Percentiles rank a stretch among this genome's conserved stretches.
phyloP scores from a whole-genome alignment of 2,888 invertebrate species.

The Dendrolimus pini region DNA sequence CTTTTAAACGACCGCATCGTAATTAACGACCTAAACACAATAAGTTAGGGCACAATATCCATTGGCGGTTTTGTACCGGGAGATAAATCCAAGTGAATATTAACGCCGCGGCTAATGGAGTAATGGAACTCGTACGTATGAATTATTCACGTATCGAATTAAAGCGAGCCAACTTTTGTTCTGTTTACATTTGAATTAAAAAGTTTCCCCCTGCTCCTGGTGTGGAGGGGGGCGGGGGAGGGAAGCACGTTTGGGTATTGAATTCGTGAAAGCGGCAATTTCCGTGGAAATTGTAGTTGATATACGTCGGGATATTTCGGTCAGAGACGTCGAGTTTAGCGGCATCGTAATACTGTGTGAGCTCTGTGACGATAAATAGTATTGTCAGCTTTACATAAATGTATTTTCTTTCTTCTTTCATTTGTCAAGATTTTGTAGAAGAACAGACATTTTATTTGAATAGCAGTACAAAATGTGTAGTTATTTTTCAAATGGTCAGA shows the following conservation, averaged over 20 bases:
- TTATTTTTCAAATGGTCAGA: too few species aligned
- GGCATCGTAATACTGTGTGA: too few species aligned
- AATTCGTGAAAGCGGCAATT: conserved; percentile 27
- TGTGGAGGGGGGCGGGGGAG: not conserved
- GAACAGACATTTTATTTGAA: too few species aligned
- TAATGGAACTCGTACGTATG: conserved; percentile 34
- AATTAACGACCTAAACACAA: conserved; percentile 6
- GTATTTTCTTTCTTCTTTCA: too few species aligned
- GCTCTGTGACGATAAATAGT: too few species aligned
- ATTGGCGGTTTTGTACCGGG: conserved; percentile 10
- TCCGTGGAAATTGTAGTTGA: conserved; percentile 13
- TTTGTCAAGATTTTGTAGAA: too few species aligned
- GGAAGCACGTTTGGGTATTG: conserved; percentile 14
- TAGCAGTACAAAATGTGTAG: too few species aligned
- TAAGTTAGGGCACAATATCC: conserved; percentile 10
- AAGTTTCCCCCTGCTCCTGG: conserved; percentile 20
- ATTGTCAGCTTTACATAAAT: too few species aligned
- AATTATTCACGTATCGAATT: conserved; percentile 43
- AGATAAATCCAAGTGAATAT: conserved; percentile 35
- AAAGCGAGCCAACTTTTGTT: conserved; percentile 33
- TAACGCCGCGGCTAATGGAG: conserved; percentile 36
- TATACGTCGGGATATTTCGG: not conserved
- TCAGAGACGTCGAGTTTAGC: too few species aligned
- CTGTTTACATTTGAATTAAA: conserved; percentile 39
- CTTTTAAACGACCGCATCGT: conserved; percentile 6